A percentile compares a stretch with the other conserved stretches of the same genome.
Evolutionary conservation across 2,888 invertebrate genomes (phyloP).

Genomic region (Trichogramma evanescens): DNA sequence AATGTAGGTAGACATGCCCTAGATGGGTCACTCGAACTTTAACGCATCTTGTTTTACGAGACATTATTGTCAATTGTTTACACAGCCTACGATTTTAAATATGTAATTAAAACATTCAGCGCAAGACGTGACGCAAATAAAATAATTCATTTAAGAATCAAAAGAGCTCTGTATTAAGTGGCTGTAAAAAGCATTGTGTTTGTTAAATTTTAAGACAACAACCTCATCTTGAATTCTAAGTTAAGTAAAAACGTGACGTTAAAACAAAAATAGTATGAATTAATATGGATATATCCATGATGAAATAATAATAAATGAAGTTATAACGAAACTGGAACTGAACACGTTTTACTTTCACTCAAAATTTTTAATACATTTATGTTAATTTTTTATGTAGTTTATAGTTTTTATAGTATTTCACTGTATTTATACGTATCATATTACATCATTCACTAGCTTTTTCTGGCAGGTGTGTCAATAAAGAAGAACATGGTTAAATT

Average conservation of each 20-base stretch:
- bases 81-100: slow-evolving; percentile 16
- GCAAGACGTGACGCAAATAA: slow-evolving; percentile 15
- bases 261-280: slow-evolving; percentile 17
- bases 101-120: slow-evolving; percentile 19
- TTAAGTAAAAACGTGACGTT: slow-evolving; percentile 19
- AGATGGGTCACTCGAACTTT: slow-evolving; percentile 31
- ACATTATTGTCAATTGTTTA: slow-evolving; percentile 20
- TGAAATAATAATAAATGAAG: slow-evolving; percentile 24
- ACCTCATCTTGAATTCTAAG: slow-evolving; percentile 15
- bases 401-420: slow-evolving; percentile 14
- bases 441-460: slow-evolving; percentile 5
- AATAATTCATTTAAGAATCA: slow-evolving; percentile 9
- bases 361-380: slow-evolving; percentile 16
- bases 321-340: slow-evolving; percentile 14
- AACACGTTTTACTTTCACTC: slow-evolving; percentile 11
- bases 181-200: slow-evolving; percentile 20
- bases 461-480: slow-evolving; percentile 21
- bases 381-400: slow-evolving; percentile 12
- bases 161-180: slow-evolving; percentile 13
- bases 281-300: slow-evolving; percentile 23
- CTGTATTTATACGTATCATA: slow-evolving; percentile 13
- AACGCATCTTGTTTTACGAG: slow-evolving; percentile 25
- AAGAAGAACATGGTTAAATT: slow-evolving; percentile 26
- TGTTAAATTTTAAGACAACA: slow-evolving; percentile 17
- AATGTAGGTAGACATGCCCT: slow-evolving; percentile 33